These are phyloP conservation scores for Pogonus chalceus DNA, from an alignment of 1,140 invertebrate genomes.

Conservation along the genomic window DNA sequence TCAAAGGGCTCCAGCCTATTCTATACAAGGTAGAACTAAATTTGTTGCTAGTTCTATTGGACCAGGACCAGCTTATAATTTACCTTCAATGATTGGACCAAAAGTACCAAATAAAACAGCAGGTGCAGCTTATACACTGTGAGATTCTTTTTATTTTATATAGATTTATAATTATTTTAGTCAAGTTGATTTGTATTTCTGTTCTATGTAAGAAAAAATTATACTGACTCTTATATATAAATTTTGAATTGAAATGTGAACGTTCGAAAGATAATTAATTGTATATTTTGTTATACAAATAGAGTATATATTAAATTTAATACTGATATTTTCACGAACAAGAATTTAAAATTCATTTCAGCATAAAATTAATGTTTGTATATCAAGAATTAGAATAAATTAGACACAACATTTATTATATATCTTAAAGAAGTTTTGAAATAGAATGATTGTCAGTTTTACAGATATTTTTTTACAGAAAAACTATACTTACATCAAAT, in stretches of 20 bases:
- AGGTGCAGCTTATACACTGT: constrained; percentile 41
- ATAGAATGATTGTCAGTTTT: no score
- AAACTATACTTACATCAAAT: no score
- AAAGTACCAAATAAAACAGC: constrained; percentile 32
- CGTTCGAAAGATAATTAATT: neutral
- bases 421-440: no score
- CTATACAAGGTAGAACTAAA: constrained; percentile 41
- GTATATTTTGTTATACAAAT: no score
- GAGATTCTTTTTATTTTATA: constrained; percentile 17
- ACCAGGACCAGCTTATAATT: constrained; percentile 49
- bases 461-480: no score
- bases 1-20: constrained; percentile 41
- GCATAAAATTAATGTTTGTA: no score
- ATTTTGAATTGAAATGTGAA: neutral
- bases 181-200: neutral
- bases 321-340: no score
- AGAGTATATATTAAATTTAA: no score
- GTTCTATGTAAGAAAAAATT: neutral
- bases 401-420: no score
- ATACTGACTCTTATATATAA: neutral
- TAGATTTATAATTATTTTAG: neutral
- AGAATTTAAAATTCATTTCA: no score
- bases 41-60: constrained; percentile 33
- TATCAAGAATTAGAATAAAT: no score
- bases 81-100: constrained; percentile 33